phyloP scores from a whole-genome alignment of 1,140 invertebrate genomes.

The Contarinia nasturtii region DNA sequence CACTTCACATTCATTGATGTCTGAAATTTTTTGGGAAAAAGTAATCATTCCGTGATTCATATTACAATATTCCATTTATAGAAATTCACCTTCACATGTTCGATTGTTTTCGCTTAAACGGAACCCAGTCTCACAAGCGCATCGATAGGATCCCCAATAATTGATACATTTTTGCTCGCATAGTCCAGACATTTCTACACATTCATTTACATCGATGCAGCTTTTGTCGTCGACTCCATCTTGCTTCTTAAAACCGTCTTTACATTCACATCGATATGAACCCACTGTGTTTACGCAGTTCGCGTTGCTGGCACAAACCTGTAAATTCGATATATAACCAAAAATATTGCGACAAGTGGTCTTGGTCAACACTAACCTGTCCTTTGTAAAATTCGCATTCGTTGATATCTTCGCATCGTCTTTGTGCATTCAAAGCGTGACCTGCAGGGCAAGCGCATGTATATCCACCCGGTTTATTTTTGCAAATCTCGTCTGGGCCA shows the following conservation, averaged over 20 bases:
- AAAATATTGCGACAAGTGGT: constrained; percentile 23
- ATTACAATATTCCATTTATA: too few species aligned
- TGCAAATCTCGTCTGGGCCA: constrained; percentile 44
- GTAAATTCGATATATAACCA: constrained; percentile 9
- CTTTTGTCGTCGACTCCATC: constrained; percentile 25
- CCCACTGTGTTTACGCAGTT: constrained; percentile 63
- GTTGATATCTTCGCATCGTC: constrained; percentile 71
- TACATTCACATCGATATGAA: constrained; percentile 62
- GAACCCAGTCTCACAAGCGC: constrained; percentile 55
- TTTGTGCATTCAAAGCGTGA: constrained; percentile 37
- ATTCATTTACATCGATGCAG: constrained; percentile 50
- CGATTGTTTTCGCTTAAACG: constrained; percentile 59
- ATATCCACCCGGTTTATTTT: constrained; percentile 54
- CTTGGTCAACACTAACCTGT: constrained; percentile 12
- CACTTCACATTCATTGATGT: constrained; percentile 74
- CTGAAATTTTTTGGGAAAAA: too few species aligned
- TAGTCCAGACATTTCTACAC: constrained; percentile 32
- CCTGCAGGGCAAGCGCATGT: constrained; percentile 53
- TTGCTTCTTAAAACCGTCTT: constrained; percentile 46
- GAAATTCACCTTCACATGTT: constrained; percentile 37
- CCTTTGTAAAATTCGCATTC: constrained; percentile 42
- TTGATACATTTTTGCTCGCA: constrained; percentile 78
- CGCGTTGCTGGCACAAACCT: constrained; percentile 35
- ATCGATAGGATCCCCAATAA: constrained; percentile 62
- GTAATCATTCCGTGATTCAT: too few species aligned